phyloP scores from a whole-genome alignment of 2,888 invertebrate genomes.

The Lepas anatifera region DNA sequence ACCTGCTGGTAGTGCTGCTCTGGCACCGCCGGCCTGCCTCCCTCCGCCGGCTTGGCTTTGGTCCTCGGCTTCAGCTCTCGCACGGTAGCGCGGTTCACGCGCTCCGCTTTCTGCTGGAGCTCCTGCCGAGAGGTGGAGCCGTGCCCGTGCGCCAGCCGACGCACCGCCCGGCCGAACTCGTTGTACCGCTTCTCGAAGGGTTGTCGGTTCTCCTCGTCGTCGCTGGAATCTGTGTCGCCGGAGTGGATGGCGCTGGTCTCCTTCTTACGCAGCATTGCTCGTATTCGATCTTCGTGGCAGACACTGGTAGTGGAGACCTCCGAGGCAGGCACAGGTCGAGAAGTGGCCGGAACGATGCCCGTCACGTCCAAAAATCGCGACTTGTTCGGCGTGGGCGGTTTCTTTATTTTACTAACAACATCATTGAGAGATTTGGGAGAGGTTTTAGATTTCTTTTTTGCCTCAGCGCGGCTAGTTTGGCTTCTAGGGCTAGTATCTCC shows the following conservation, averaged over 20 bases:
- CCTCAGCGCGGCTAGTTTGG: not conserved
- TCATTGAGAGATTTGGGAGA: not conserved
- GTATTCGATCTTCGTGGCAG: not conserved
- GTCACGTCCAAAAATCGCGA: not conserved
- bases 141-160: slow-evolving; percentile 39
- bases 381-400: not conserved
- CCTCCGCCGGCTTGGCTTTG: slow-evolving; percentile 16
- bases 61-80: slow-evolving; percentile 13
- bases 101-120: slow-evolving; percentile 21
- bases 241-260: slow-evolving; percentile 18
- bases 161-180: slow-evolving; percentile 48
- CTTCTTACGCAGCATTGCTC: not conserved
- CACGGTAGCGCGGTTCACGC: slow-evolving; percentile 17
- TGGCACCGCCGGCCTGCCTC: slow-evolving; percentile 16
- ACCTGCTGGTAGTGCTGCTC: not conserved
- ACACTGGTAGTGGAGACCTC: too few species aligned
- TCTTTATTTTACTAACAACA: not conserved
- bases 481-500: not conserved
- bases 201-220: slow-evolving; percentile 64
- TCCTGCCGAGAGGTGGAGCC: slow-evolving; percentile 14
- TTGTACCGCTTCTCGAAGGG: slow-evolving; percentile 55
- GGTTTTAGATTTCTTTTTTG: not conserved
- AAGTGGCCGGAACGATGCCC: not conserved
- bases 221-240: slow-evolving; percentile 51
- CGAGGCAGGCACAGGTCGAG: too few species aligned